A percentile compares a stretch with the other conserved stretches of the same genome.
phyloP scores from a whole-genome alignment of 2,888 invertebrate genomes.

The Cyclophora punctaria region DNA sequence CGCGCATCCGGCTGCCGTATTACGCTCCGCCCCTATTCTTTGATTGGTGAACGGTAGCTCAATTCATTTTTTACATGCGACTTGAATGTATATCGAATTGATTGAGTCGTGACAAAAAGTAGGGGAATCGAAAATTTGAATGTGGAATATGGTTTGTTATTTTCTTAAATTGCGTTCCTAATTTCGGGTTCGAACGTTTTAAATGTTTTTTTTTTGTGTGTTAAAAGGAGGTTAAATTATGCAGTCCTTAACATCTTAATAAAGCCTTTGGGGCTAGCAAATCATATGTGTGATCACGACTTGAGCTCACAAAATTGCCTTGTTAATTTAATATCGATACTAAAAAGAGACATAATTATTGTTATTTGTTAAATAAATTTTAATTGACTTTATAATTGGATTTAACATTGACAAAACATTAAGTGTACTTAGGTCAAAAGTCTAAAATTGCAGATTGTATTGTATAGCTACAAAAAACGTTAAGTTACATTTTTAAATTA shows the following conservation, averaged over 20 bases:
- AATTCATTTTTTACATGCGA: slow-evolving; percentile 37
- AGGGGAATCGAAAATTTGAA: too few species aligned
- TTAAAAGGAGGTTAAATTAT: slow-evolving; percentile 11
- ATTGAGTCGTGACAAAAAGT: slow-evolving; percentile 13
- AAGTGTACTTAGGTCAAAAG: too few species aligned
- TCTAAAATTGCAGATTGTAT: too few species aligned
- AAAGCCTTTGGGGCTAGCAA: slow-evolving; percentile 20
- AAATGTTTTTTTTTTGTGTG: slow-evolving; percentile 4
- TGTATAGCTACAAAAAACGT: too few species aligned
- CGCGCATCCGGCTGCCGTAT: slow-evolving; percentile 51
- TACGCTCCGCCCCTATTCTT: slow-evolving; percentile 57
- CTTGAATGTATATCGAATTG: slow-evolving; percentile 26
- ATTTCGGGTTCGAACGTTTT: too few species aligned
- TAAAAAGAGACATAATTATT: neutral
- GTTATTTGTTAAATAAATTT: slow-evolving; percentile 5
- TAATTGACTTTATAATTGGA: too few species aligned
- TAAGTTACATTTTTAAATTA: too few species aligned
- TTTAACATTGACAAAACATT: too few species aligned
- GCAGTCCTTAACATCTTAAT: slow-evolving; percentile 22
- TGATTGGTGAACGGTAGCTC: slow-evolving; percentile 66
- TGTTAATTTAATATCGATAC: slow-evolving; percentile 11
- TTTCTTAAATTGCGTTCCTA: too few species aligned
- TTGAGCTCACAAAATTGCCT: slow-evolving; percentile 8
- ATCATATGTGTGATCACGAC: slow-evolving; percentile 25
- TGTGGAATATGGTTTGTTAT: too few species aligned